Evolutionary conservation across 2,113 vertebrate genomes (phyloP), one percentile per base, ranked within the genome.

Genomic region (Syngnathus scovelli): DNA sequence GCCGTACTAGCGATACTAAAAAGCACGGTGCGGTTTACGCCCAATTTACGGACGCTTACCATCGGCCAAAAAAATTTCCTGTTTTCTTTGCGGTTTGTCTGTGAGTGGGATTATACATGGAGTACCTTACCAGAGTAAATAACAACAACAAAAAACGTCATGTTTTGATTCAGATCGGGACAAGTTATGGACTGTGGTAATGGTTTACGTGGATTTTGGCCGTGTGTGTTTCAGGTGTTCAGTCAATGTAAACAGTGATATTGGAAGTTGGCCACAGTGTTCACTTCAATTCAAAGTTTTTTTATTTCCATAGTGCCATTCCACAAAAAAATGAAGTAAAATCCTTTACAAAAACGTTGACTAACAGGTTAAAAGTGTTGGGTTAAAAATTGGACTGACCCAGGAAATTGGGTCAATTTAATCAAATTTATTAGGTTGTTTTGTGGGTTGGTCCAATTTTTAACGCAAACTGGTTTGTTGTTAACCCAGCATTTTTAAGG

Each of bases 1-100:
- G 37, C 3, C 61, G 11, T 69, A 61, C 55, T 48, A 69, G 46
- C 71, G 74, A 72, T 52, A 64, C 41, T 65, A 58, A 10, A 70
- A 38, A 61, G 33, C 48, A 46, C 1, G 43, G 15, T 33, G 21
- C 43, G 70, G 67, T 66, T 70, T 71, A 61, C 33, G 5, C 38
- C 52, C 72, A 56, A 63, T 43, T 23, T 0, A 23, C 8, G 46
- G 48, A 46, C 71, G 60, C 19, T n/a, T 61, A n/a, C 38, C 6
- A 10, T 13, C n/a, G 2, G 38, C 11, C 54, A 5, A 16, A 61
- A 21, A 61, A 48, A 61, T 15, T 5, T 15, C 5, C n/a, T 61
- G 33, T 60, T 60, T 38, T 60, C 21, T 27, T 55, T 38, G 6
- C 7, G 38, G 33, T 60, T 60, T 37, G 16, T 61, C 18, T 61